phyloP scores from a whole-genome alignment of 2,113 vertebrate genomes.

The Bufo bufo region DNA sequence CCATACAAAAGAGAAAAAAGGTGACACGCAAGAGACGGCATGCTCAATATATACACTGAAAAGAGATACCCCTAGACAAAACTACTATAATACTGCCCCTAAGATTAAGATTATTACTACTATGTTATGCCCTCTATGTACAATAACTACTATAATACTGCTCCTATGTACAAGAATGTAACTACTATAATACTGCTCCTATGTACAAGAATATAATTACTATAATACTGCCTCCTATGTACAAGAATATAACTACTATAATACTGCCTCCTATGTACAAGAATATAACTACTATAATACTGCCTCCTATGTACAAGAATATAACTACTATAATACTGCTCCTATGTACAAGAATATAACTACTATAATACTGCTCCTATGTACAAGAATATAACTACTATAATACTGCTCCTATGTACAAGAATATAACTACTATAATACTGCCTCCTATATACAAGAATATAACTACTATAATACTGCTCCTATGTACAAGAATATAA shows the following conservation, averaged over 20 bases:
- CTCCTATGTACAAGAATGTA: neutral
- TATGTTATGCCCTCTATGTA: neutral
- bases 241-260: neutral
- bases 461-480: conserved; percentile 20
- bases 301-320: neutral
- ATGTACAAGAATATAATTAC: conserved; percentile 3
- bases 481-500: conserved; percentile 1
- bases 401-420: neutral
- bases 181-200: neutral
- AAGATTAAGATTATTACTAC: neutral
- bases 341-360: neutral
- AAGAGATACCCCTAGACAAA: neutral
- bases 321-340: neutral
- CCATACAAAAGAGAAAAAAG: neutral
- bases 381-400: neutral
- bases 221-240: conserved; percentile 3
- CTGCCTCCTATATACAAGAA: neutral
- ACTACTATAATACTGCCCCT: conserved; percentile 2
- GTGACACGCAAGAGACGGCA: too few species aligned
- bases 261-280: neutral
- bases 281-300: neutral
- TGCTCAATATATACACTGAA: too few species aligned
- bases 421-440: conserved; percentile 10
- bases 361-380: neutral
- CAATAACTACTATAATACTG: neutral